phyloP scores from a whole-genome alignment of 2,113 vertebrate genomes.

The Coracopsis vasa region DNA sequence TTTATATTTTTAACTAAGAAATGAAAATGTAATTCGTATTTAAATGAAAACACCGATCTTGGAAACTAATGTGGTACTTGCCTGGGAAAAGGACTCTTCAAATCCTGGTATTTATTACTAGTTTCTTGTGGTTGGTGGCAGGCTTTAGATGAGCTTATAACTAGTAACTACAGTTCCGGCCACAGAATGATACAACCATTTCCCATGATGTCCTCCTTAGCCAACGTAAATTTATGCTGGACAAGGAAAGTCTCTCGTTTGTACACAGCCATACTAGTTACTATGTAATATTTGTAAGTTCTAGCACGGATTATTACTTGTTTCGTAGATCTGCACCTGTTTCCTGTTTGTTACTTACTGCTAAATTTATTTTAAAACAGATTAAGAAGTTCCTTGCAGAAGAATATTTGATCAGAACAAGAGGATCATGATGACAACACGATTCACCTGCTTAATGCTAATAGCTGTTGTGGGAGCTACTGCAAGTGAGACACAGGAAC shows the following conservation, averaged over 20 bases:
- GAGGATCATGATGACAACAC: slow-evolving; percentile 70
- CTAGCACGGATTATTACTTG: neutral
- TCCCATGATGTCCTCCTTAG: neutral
- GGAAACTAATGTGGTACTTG: neutral
- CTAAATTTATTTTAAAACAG: slow-evolving; percentile 50
- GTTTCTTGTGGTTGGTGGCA: neutral
- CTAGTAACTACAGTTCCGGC: neutral
- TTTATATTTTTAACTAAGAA: neutral
- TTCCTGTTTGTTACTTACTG: neutral
- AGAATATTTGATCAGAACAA: neutral
- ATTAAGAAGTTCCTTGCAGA: slow-evolving; percentile 14
- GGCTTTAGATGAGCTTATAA: neutral
- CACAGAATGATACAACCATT: neutral
- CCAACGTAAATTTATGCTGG: neutral
- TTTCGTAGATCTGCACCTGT: neutral
- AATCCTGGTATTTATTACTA: neutral
- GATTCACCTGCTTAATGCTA: slow-evolving; percentile 78
- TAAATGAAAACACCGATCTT: neutral
- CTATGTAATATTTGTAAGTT: neutral
- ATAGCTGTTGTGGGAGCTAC: slow-evolving; percentile 65
- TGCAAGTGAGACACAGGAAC: slow-evolving; percentile 73
- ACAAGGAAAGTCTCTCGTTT: neutral
- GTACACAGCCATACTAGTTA: neutral
- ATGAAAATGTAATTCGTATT: neutral
- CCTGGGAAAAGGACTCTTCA: neutral